phyloP scores from a whole-genome alignment of 2,113 vertebrate genomes.

The Rhinopomastus cyanomelas region DNA sequence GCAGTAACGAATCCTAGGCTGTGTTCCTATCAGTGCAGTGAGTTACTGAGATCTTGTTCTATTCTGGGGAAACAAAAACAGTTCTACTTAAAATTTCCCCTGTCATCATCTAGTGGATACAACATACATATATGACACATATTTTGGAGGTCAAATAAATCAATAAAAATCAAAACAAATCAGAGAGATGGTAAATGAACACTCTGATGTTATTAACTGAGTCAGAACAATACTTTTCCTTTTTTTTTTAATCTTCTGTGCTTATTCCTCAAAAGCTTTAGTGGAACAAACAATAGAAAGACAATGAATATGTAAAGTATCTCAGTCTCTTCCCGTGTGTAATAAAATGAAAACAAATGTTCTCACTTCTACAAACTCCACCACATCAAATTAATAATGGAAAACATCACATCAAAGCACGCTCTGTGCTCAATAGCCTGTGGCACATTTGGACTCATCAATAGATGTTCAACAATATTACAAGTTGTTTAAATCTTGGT shows the following conservation, averaged over 20 bases:
- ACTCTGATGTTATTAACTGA: background rate
- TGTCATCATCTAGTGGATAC: background rate
- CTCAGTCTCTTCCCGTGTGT: slow-evolving; percentile 7
- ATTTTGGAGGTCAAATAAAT: slow-evolving; percentile 49
- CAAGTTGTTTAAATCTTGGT: slow-evolving; percentile 82
- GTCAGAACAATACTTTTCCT: background rate
- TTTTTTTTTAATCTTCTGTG: background rate
- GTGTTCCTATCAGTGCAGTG: rapidly evolving
- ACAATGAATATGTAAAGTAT: slow-evolving; percentile 55
- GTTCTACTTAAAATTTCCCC: background rate
- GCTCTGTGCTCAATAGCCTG: slow-evolving; percentile 77
- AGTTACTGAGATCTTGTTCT: background rate
- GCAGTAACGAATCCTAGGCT: background rate
- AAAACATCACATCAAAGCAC: slow-evolving; percentile 73
- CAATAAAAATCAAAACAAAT: slow-evolving; percentile 19
- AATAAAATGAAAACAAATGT: slow-evolving; percentile 71
- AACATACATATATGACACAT: background rate
- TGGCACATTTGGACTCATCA: slow-evolving; percentile 80
- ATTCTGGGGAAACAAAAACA: background rate
- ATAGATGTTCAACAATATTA: slow-evolving; percentile 82
- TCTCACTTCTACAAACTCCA: slow-evolving; percentile 67
- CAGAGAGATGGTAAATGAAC: background rate
- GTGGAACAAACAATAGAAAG: background rate
- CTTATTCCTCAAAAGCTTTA: background rate
- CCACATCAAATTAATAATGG: slow-evolving; percentile 80